Evolutionary conservation across 2,888 invertebrate genomes (phyloP).

Genomic region (Catocala sponsa): DNA sequence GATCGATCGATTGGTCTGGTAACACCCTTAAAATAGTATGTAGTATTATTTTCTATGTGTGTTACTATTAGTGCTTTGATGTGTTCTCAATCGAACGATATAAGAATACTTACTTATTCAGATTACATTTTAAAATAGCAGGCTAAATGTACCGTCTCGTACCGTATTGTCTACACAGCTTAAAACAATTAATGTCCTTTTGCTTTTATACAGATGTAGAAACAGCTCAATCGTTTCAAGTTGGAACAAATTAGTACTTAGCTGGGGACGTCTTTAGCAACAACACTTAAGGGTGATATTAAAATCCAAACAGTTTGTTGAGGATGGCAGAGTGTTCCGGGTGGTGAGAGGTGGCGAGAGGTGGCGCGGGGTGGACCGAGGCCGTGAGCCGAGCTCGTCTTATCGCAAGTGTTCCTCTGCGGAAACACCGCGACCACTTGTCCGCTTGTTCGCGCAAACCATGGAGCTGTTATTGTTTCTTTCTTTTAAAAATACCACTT

Average conservation of each 20-base stretch:
- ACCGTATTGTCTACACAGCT: slow-evolving; percentile 13
- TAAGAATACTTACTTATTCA: no score
- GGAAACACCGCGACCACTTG: slow-evolving; percentile 82
- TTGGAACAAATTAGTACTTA: slow-evolving; percentile 85
- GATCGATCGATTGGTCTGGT: no score
- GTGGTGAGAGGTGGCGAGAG: slow-evolving; percentile 39
- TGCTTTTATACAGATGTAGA: slow-evolving; percentile 46
- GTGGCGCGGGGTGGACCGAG: slow-evolving; percentile 41
- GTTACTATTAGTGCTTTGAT: no score
- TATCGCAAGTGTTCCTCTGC: slow-evolving; percentile 77
- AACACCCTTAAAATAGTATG: no score
- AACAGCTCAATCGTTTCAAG: slow-evolving; percentile 74
- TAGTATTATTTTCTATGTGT: no score
- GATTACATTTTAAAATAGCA: slow-evolving; percentile 16
- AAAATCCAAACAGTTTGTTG: slow-evolving; percentile 82
- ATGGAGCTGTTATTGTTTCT: slow-evolving; percentile 49
- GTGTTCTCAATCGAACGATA: no score
- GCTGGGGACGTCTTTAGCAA: slow-evolving; percentile 78
- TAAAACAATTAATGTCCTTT: slow-evolving; percentile 46
- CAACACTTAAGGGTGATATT: slow-evolving; percentile 86
- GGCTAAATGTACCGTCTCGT: slow-evolving; percentile 16
- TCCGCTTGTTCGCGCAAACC: slow-evolving; percentile 47
- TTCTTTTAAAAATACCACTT: neutral
- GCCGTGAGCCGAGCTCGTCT: slow-evolving; percentile 63
- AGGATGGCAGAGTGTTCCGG: slow-evolving; percentile 47